phyloP scores from a whole-genome alignment of 2,113 vertebrate species.

The Cisticola juncidis region DNA sequence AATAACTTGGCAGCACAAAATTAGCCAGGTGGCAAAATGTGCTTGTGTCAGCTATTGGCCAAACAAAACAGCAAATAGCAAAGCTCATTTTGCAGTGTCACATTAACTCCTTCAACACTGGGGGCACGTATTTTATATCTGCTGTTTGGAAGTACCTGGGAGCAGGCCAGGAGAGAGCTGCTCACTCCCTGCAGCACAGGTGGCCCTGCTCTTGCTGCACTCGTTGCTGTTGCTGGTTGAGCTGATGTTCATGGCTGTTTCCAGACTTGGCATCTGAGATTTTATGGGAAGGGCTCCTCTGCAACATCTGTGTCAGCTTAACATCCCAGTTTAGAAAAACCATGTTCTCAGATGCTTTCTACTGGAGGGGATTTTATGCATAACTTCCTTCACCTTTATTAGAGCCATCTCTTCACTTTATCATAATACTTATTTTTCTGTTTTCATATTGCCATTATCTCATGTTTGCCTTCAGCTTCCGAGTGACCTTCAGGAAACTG shows the following conservation, averaged over 20 bases:
- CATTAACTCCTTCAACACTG: conserved; percentile 63
- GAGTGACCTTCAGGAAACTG: background rate
- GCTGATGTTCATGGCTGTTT: background rate
- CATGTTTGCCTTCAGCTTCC: background rate
- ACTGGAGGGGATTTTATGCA: background rate
- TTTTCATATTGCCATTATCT: background rate
- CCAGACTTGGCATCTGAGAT: background rate
- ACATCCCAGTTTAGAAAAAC: background rate
- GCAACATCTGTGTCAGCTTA: background rate
- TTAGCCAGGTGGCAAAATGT: conserved; percentile 74
- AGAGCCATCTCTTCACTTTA: background rate
- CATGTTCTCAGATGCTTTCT: background rate
- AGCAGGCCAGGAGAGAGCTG: background rate
- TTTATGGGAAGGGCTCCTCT: background rate
- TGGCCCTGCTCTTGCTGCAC: background rate
- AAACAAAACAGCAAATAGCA: conserved; percentile 71
- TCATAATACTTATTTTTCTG: background rate
- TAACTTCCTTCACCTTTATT: background rate
- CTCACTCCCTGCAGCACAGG: background rate
- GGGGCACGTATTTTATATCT: background rate
- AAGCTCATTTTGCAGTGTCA: conserved; percentile 67
- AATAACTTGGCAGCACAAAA: conserved; percentile 77
- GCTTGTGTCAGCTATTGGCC: conserved; percentile 74
- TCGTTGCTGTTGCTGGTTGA: fast-evolving
- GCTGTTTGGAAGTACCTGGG: background rate